phyloP scores from a whole-genome alignment of 2,888 invertebrate species.

The Odontothrips loti region DNA sequence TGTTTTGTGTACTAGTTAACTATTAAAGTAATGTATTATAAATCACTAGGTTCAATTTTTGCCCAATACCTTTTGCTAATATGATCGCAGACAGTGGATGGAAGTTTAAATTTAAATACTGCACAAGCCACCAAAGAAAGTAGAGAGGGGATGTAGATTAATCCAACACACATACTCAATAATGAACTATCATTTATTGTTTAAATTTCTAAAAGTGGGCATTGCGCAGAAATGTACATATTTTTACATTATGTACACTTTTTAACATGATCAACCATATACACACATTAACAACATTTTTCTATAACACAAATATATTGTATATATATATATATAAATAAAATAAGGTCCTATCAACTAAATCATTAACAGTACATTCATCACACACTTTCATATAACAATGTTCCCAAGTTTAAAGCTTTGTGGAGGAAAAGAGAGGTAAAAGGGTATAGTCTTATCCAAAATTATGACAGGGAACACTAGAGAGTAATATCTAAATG shows the following conservation, averaged over 20 bases:
- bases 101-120: too few species aligned
- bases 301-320: not conserved
- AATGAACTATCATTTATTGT: not conserved
- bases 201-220: not conserved
- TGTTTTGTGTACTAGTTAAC: not conserved
- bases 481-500: not conserved
- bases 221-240: not conserved
- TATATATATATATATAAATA: conserved; percentile 1
- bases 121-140: too few species aligned
- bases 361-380: not conserved
- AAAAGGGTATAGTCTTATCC: not conserved
- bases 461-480: not conserved
- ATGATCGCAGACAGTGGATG: too few species aligned
- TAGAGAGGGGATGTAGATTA: not conserved
- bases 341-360: not conserved
- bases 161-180: not conserved
- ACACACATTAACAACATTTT: not conserved
- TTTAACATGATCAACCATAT: not conserved
- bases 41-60: not conserved
- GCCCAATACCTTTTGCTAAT: not conserved
- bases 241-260: not conserved
- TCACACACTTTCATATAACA: not conserved
- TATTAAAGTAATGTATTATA: not conserved
- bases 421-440: not conserved
- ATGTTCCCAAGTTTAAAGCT: conserved; percentile 12